Percentiles rank a stretch among this genome's conserved stretches.
phyloP scores from a whole-genome alignment of 2,888 invertebrate species.

The Malthinus seriepunctatus region DNA sequence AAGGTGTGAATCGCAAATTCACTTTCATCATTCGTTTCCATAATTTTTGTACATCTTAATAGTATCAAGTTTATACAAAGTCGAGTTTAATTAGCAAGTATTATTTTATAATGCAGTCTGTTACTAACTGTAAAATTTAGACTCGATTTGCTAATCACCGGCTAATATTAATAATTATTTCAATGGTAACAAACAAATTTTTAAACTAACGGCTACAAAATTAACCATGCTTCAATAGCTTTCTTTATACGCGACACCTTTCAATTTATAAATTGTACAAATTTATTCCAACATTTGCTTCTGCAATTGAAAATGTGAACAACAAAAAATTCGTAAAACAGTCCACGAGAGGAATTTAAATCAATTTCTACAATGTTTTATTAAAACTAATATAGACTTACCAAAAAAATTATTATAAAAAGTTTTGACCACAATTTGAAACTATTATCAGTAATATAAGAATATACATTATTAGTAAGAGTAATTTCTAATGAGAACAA shows the following conservation, averaged over 20 bases:
- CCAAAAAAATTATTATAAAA: no score
- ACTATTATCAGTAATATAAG: conserved; percentile 8
- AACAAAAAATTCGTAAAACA: conserved; percentile 4
- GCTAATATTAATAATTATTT: background rate
- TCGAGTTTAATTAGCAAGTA: background rate
- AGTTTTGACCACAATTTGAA: no score
- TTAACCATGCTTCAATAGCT: conserved; percentile 2
- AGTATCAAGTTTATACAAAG: conserved; percentile 22
- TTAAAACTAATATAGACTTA: no score
- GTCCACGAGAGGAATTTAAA: background rate
- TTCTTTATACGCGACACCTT: background rate
- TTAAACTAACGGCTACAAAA: background rate
- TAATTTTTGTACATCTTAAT: conserved; percentile 17
- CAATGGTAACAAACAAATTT: conserved; percentile 1
- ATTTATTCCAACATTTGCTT: background rate
- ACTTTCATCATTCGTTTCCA: conserved; percentile 17
- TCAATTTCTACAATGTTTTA: no score
- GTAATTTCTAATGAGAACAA: conserved; percentile 29
- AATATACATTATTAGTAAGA: conserved; percentile 25
- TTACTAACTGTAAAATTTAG: background rate
- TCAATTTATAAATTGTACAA: background rate
- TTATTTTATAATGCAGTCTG: background rate
- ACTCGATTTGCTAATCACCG: background rate
- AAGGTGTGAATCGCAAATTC: conserved; percentile 21
- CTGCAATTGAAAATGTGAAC: background rate